Evolutionary conservation across 2,113 vertebrate species (phyloP), one percentile per base, ranked within the genome.

Genomic region (Erinaceus europaeus): DNA sequence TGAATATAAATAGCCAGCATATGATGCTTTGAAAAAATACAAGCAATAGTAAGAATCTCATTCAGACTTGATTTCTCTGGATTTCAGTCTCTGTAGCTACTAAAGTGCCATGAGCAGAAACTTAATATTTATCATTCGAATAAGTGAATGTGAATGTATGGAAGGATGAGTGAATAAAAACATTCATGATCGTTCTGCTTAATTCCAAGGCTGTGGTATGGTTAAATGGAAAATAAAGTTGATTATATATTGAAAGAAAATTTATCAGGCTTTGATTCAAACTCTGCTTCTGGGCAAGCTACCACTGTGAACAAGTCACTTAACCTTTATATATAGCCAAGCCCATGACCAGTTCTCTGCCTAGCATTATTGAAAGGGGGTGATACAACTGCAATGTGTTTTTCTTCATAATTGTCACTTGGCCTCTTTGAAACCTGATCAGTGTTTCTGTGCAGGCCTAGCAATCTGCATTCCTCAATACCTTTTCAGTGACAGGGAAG

Each of bases 251-350:
- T 79, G 48, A 50, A 59, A 69, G 84, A 64, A 36, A 20, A 40
- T 46, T 55, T 91, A 36, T 68, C 76, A 81, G 50, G 57, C 21
- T 55, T 81, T 15, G 62, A 53, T 90, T 82, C n/a, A 90, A 48
- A 76, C 67, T 18, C 17, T 65, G 9, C 15, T 2, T 90, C 48
- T 53, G 18, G 9, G 21, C 27, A 88, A 46, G 6, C 40, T 29
- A 10, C 13, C 36, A 25, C 7, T 23, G 36, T 29, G 2, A 84
- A 11, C 9, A 83, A 61, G 10, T 55, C 38, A 21, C 21, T 71
- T 62, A 55, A 29, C 29, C 48, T 84, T 77, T 50, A 21, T 44
- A 18, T 14, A 62, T 36, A 25, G 2, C 65, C 64, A 44, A 10
- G 12, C 9, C 3, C 14, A 29, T 21, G 23, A 5, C 18, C 21